Base-by-base conservation (phyloP, 2,113 vertebrate genomes). In the Asarcornis scutulata region DNA sequence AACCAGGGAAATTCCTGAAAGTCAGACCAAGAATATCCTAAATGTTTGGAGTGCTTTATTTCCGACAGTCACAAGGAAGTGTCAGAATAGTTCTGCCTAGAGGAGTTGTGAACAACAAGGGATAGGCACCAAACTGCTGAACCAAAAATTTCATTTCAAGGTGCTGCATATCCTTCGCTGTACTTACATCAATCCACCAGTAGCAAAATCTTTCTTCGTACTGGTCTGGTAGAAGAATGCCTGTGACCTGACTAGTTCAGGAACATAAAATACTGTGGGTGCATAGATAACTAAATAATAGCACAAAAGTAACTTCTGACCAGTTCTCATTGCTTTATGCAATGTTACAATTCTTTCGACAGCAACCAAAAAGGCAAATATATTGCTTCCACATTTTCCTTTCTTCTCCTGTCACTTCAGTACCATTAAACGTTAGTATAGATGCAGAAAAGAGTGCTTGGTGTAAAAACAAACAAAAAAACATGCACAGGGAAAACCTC, bases 401-500 rank as follows among this genome's bases (percentile, higher is more conserved):
- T 76, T 77, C 52, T 68, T 71, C 34, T 81, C 20, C 42, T 58
- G 18, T 71, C 44, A 89, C 40, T 73, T 4, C 15, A 67, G 38
- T 38, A 79, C 8, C 40, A 71, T 15, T 34, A 86, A 42, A 83
- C 0, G 0, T 53, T 42, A 83, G 31, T 32, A 52, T 0, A 50
- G 15, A 42, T 25, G 14, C 0, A 1, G 60, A 73, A 78, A 69
- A 58, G 4, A 58, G 4, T 32, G 7, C 6, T 82, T 68, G 25
- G 4, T 56, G 16, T 59, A 62, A 18, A 80, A 52, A 16, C 4
- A 40, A 9, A 50, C 40, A 3, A 58, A 34, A 62, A 50, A 34
- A 15, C 23, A 31, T 14, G 62, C 20, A 27, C 17, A 58, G 0
- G 0, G 17, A 26, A 79, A 74, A 91, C 4, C 15, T 38, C 14